Conservation (phyloP, 2,888 invertebrate genomes). For the Aphrophora alni region DNA sequence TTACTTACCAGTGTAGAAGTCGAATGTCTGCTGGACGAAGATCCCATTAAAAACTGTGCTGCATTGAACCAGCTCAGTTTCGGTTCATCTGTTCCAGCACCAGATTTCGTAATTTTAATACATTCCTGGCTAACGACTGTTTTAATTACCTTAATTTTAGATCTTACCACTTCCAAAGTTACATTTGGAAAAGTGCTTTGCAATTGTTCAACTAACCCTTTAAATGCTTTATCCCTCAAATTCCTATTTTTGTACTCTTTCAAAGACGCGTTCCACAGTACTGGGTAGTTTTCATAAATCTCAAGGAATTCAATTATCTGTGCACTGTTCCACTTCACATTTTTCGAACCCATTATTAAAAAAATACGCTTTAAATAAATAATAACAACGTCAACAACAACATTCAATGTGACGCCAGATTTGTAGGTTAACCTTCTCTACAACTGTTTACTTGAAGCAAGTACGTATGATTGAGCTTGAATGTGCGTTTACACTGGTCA, state of each 20-base stretch:
- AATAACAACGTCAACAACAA: constrained; percentile 2
- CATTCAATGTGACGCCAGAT: background rate
- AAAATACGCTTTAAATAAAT: background rate
- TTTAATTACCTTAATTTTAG: too few species aligned
- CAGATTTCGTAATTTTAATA: too few species aligned
- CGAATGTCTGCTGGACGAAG: too few species aligned
- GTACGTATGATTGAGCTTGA: background rate
- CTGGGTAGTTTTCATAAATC: background rate
- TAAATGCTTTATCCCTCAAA: background rate
- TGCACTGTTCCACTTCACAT: constrained; percentile 9
- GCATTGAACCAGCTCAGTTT: constrained; percentile 6
- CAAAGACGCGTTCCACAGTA: constrained; percentile 11
- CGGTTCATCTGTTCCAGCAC: background rate
- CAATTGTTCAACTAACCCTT: too few species aligned
- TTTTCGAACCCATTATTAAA: background rate
- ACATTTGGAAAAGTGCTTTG: too few species aligned
- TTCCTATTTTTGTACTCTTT: constrained; percentile 9
- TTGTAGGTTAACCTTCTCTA: too few species aligned
- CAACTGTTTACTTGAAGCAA: too few species aligned
- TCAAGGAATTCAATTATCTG: constrained; percentile 9
- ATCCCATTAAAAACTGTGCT: background rate
- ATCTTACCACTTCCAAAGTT: too few species aligned
- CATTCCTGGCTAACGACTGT: too few species aligned
- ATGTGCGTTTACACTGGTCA: background rate
- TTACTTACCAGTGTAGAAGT: too few species aligned